Percentiles rank a stretch among this genome's conserved stretches.
Evolutionary conservation across 2,888 invertebrate species (phyloP).

Genomic region (Endotricha flammealis): DNA sequence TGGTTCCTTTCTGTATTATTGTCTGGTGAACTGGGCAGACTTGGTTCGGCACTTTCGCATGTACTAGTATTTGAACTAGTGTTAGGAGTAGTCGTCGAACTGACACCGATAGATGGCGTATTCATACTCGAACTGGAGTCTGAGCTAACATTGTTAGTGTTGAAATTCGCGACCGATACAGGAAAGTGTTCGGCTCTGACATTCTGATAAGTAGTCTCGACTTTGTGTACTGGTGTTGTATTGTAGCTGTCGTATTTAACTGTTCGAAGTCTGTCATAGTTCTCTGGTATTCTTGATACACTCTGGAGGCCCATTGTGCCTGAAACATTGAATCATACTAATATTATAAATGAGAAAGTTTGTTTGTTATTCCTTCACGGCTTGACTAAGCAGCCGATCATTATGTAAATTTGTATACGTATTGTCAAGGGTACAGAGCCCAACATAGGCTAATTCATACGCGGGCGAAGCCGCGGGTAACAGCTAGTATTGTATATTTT

Average conservation of each 20-base stretch:
- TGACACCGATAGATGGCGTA: conserved; percentile 75
- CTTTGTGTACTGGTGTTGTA: conserved; percentile 44
- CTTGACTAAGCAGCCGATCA: too few species aligned
- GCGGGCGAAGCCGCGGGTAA: too few species aligned
- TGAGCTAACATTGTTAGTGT: conserved; percentile 71
- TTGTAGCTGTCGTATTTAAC: conserved; percentile 53
- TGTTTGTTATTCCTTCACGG: too few species aligned
- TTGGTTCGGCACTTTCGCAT: conserved; percentile 84
- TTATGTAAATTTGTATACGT: too few species aligned
- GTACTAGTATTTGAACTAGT: conserved; percentile 85
- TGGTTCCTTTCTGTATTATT: conserved; percentile 49
- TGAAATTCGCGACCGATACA: conserved; percentile 44
- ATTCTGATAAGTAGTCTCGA: conserved; percentile 58
- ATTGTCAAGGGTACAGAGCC: too few species aligned
- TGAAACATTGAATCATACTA: background rate
- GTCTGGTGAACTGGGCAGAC: conserved; percentile 83
- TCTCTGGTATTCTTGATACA: conserved; percentile 49
- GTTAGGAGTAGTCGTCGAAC: conserved; percentile 83
- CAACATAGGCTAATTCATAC: too few species aligned
- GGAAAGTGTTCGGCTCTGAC: conserved; percentile 50
- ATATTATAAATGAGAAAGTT: too few species aligned
- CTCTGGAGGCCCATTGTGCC: conserved; percentile 45
- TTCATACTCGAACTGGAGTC: conserved; percentile 85
- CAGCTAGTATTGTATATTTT: too few species aligned
- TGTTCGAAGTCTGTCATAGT: conserved; percentile 43